Evolutionary conservation across 1,140 invertebrate species (phyloP).

Genomic region (Zaprionus lachaisei): DNA sequence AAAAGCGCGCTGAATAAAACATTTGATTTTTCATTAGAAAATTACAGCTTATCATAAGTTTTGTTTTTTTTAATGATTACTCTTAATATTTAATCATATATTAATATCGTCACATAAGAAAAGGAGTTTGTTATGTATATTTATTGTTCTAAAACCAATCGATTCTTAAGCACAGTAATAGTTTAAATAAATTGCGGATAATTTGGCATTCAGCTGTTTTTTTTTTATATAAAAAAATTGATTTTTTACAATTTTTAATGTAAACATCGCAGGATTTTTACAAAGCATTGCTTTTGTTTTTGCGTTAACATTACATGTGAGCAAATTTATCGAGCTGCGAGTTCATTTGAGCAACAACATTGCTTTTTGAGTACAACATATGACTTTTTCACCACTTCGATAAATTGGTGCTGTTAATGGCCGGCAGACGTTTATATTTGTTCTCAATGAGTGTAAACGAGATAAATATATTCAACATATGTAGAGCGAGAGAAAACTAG

Average conservation of each 20-base stretch:
- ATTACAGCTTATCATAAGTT: not conserved
- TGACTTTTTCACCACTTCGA: constrained; percentile 24
- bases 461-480: constrained; percentile 29
- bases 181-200: not conserved
- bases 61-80: not conserved
- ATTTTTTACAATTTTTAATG: not conserved
- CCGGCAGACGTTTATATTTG: constrained; percentile 16
- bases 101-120: not conserved
- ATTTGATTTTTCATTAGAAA: not conserved
- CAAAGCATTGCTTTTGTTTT: not conserved
- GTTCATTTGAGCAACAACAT: constrained; percentile 36
- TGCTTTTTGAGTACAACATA: constrained; percentile 35
- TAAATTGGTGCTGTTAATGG: constrained; percentile 26
- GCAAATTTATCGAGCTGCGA: constrained; percentile 8
- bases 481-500: constrained; percentile 37
- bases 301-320: constrained; percentile 10
- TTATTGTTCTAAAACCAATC: not conserved
- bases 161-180: not conserved
- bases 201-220: not conserved
- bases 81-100: not conserved
- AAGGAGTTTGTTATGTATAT: too few relatives aligned
- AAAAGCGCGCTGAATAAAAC: not conserved
- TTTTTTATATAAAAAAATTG: not conserved
- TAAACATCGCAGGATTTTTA: not conserved
- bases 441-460: constrained; percentile 20